phyloP scores from a whole-genome alignment of 2,113 vertebrate genomes.

The Poicephalus meyeri region DNA sequence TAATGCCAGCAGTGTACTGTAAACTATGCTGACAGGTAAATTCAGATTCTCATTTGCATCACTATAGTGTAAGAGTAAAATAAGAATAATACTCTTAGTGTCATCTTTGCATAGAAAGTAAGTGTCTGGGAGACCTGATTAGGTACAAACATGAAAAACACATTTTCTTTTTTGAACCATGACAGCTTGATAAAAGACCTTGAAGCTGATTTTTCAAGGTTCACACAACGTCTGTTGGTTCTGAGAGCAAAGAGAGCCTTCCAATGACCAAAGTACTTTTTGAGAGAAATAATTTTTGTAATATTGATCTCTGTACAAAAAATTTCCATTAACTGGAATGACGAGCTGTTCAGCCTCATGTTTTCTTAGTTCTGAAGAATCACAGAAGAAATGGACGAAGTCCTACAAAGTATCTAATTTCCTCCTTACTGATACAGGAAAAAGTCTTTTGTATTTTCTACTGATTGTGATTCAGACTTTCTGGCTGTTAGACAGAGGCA shows the following conservation, averaged over 20 bases:
- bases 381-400: background rate
- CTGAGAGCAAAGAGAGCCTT: background rate
- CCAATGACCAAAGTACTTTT: background rate
- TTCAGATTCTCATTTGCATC: background rate
- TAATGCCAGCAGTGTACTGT: background rate
- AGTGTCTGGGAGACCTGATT: background rate
- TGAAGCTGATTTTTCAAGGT: background rate
- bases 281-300: background rate
- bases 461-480: constrained; percentile 21
- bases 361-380: background rate
- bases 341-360: background rate
- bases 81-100: background rate
- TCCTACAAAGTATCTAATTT: background rate
- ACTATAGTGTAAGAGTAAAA: background rate
- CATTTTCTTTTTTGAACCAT: background rate
- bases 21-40: background rate
- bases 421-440: background rate
- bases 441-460: background rate
- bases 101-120: background rate
- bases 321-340: background rate
- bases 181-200: background rate
- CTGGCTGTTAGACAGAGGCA: constrained; percentile 10
- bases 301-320: background rate
- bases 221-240: background rate
- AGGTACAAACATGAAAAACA: background rate